Percentiles rank a stretch among this genome's conserved stretches.
phyloP scores from a whole-genome alignment of 2,797 vertebrate genomes.

The Simalia tracyae region DNA sequence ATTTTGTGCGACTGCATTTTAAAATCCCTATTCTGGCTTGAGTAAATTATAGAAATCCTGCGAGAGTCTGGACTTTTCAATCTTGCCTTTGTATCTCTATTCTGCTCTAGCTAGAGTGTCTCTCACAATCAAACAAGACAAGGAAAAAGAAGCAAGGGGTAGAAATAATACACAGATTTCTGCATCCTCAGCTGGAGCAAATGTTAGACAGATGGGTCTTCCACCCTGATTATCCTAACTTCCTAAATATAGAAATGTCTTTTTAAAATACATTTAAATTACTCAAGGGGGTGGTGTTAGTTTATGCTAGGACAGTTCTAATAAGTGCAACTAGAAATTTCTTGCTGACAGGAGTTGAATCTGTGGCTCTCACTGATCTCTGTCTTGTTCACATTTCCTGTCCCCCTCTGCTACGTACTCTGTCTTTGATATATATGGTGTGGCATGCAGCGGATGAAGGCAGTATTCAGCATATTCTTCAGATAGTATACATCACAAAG shows the following conservation, averaged over 20 bases:
- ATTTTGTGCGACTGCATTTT: neutral
- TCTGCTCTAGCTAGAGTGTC: neutral
- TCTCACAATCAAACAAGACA: conserved; percentile 57
- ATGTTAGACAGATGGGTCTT: conserved; percentile 82
- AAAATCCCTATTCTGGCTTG: neutral
- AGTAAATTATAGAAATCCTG: neutral
- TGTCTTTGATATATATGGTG: conserved; percentile 29
- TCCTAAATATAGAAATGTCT: conserved; percentile 82
- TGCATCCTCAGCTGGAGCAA: conserved; percentile 75
- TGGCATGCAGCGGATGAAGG: conserved; percentile 27
- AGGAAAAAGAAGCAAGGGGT: conserved; percentile 62
- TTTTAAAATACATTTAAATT: conserved; percentile 79
- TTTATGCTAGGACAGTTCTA: conserved; percentile 76
- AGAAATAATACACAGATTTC: conserved; percentile 72
- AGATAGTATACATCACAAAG: neutral
- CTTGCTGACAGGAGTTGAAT: conserved; percentile 69
- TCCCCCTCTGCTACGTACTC: neutral
- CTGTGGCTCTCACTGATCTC: conserved; percentile 54
- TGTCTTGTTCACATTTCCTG: conserved; percentile 17
- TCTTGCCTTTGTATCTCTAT: conserved; percentile 13
- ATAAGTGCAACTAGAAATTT: conserved; percentile 78
- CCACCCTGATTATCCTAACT: conserved; percentile 81
- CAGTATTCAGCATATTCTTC: conserved; percentile 1
- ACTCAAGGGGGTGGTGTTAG: conserved; percentile 78
- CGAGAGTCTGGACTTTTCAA: conserved; percentile 2